Percentiles rank a stretch among this genome's conserved stretches.
Conservation (phyloP, 64 coral and sea anemone genomes). For the Anthopleura sola region DNA sequence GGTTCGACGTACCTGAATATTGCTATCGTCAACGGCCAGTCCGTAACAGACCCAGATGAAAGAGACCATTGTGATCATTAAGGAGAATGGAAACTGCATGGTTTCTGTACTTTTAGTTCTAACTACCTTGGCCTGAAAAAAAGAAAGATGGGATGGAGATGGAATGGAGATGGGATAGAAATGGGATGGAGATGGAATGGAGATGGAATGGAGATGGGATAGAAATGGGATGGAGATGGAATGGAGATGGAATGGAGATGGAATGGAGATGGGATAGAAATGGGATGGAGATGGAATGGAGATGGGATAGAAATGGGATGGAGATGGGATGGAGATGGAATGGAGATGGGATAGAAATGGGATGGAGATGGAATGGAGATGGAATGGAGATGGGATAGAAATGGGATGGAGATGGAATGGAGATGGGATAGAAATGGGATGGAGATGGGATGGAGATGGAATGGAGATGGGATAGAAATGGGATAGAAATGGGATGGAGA, state of each 20-base stretch:
- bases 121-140: slow-evolving; percentile 70
- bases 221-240: no score
- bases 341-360: no score
- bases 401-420: no score
- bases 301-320: no score
- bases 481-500: no score
- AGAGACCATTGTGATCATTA: slow-evolving; percentile 76
- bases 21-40: slow-evolving; percentile 60
- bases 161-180: background rate
- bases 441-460: background rate
- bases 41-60: slow-evolving; percentile 91
- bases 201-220: no score
- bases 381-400: no score
- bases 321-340: no score
- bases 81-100: slow-evolving; percentile 83
- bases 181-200: no score
- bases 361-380: background rate
- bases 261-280: background rate
- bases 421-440: no score
- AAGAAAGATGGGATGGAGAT: background rate
- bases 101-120: slow-evolving; percentile 76
- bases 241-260: background rate
- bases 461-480: background rate
- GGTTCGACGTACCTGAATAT: slow-evolving; percentile 68
- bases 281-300: no score